phyloP scores from a whole-genome alignment of 1,140 invertebrate genomes.

The Orchestia grillus region DNA sequence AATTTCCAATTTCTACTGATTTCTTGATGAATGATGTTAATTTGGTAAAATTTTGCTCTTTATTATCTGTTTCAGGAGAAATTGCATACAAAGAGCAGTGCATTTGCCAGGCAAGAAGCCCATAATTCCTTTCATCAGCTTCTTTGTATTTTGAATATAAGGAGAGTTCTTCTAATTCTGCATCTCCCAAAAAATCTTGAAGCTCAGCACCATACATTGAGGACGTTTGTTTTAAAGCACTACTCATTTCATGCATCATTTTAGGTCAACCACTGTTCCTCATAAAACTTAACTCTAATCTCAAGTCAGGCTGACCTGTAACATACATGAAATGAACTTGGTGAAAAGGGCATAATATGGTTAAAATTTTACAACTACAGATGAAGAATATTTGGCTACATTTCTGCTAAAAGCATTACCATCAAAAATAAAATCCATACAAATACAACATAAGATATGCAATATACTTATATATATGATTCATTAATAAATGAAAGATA shows the following conservation, averaged over 20 bases:
- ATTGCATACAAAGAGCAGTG: slow-evolving; percentile 24
- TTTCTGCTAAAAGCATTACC: neutral
- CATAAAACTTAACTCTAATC: neutral
- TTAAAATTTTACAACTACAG: neutral
- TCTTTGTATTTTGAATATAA: neutral
- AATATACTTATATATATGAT: too few species aligned
- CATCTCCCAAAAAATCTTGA: neutral
- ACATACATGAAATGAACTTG: neutral
- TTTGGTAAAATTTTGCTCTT: neutral
- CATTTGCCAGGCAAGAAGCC: neutral
- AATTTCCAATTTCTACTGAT: neutral
- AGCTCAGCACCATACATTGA: neutral
- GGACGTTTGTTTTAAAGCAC: neutral
- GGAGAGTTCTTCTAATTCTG: neutral
- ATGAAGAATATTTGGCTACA: neutral
- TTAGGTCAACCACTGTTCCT: neutral
- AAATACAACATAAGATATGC: too few species aligned
- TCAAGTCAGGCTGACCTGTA: neutral
- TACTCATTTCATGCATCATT: neutral
- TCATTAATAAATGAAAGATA: too few species aligned
- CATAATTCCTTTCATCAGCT: neutral
- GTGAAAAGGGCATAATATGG: neutral
- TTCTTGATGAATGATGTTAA: neutral
- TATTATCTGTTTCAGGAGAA: neutral
- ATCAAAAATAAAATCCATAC: too few species aligned